Percentiles rank a stretch among this genome's conserved stretches.
These are phyloP conservation scores for Zaprionus gabonicus DNA, from an alignment of 1,140 invertebrate species.

Conservation along the genomic window DNA sequence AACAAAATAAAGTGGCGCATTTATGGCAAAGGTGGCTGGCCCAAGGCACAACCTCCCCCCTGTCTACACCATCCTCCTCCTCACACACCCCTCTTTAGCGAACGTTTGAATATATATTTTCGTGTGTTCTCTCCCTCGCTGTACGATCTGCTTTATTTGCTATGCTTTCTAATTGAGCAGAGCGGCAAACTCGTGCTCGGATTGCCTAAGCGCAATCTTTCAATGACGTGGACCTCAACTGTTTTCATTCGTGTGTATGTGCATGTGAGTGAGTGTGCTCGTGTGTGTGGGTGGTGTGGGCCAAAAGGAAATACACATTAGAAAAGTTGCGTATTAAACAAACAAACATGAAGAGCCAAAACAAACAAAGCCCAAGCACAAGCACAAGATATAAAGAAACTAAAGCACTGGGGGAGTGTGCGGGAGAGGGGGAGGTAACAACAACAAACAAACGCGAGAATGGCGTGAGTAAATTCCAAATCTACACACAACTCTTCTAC, in stretches of 20 bases:
- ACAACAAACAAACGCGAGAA: neutral
- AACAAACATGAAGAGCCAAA: constrained; percentile 41
- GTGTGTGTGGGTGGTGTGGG: constrained; percentile 31
- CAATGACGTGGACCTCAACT: constrained; percentile 64
- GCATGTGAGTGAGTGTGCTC: neutral
- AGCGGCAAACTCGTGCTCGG: constrained; percentile 64
- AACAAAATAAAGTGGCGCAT: constrained; percentile 81
- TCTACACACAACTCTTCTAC: neutral
- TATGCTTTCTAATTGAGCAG: constrained; percentile 76
- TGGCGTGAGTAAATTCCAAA: neutral
- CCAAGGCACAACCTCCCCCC: constrained; percentile 20
- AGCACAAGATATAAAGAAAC: constrained; percentile 13
- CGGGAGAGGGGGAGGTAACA: neutral
- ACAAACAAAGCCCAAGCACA: constrained; percentile 26
- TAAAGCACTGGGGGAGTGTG: neutral
- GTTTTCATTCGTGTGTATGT: constrained; percentile 67
- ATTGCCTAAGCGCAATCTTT: constrained; percentile 50
- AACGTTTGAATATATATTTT: constrained; percentile 22
- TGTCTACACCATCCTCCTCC: neutral
- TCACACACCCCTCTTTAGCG: neutral
- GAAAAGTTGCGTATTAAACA: constrained; percentile 47
- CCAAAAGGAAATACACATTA: constrained; percentile 56
- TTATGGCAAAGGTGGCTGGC: constrained; percentile 75
- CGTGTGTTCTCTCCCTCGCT: neutral
- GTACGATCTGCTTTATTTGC: constrained; percentile 52